Evolutionary conservation across 2,113 vertebrate genomes (phyloP).

Genomic region (Lampris megalopsis): DNA sequence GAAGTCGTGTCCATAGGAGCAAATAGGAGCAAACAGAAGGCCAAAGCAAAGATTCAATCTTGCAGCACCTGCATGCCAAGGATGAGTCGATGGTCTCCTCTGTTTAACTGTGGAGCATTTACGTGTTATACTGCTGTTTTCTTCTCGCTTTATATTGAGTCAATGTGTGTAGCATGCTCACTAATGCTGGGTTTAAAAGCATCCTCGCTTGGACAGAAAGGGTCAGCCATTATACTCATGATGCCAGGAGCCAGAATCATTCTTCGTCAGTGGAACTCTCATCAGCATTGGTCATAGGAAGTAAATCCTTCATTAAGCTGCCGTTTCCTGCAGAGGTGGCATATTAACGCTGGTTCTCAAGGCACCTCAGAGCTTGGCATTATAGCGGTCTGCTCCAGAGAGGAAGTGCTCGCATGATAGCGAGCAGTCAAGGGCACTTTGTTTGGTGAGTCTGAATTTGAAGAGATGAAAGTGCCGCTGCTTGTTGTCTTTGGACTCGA

Average conservation of each 20-base stretch:
- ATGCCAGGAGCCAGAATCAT: conserved; percentile 54
- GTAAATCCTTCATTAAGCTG: conserved; percentile 65
- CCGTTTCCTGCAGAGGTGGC: conserved; percentile 54
- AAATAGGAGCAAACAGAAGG: too few species aligned
- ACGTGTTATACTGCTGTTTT: neutral
- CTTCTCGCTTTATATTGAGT: conserved; percentile 18
- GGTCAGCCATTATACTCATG: conserved; percentile 57
- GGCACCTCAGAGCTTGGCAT: conserved; percentile 37
- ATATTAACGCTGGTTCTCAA: conserved; percentile 64
- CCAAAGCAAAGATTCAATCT: neutral
- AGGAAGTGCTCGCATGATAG: conserved; percentile 42
- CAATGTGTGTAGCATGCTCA: conserved; percentile 36
- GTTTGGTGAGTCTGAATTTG: conserved; percentile 38
- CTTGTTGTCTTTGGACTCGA: conserved; percentile 46
- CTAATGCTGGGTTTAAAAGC: conserved; percentile 54
- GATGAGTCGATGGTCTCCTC: conserved; percentile 11
- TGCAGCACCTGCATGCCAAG: neutral
- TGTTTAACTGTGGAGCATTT: conserved; percentile 12
- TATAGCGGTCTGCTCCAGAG: conserved; percentile 35
- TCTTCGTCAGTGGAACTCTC: conserved; percentile 48
- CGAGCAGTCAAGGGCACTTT: neutral
- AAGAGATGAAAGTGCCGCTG: conserved; percentile 48
- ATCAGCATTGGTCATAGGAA: conserved; percentile 57
- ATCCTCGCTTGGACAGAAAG: conserved; percentile 37
- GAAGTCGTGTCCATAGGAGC: too few species aligned